A percentile compares a stretch with the other conserved stretches of the same genome.
Evolutionary conservation across 2,113 vertebrate genomes (phyloP).

Genomic region (Edolisoma coerulescens): DNA sequence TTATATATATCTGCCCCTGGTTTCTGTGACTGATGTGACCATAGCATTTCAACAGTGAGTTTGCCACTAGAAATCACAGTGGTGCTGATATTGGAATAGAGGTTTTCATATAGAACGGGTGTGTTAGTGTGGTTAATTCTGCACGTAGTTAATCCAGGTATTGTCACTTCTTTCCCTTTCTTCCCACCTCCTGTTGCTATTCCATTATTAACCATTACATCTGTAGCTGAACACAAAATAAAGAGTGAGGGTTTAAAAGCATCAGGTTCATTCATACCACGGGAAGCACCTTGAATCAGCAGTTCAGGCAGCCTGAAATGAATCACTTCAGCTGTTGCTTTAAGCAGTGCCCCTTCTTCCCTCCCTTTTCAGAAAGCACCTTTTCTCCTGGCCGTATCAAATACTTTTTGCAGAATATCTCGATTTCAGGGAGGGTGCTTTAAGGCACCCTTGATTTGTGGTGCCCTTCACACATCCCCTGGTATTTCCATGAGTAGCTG

Average conservation of each 20-base stretch:
- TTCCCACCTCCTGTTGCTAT: background rate
- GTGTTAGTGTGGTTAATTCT: background rate
- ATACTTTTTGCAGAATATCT: background rate
- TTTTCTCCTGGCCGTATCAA: background rate
- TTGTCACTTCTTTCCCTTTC: background rate
- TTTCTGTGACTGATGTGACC: background rate
- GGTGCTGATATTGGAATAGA: background rate
- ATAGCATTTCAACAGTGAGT: background rate
- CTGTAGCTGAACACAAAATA: background rate
- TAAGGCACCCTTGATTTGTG: background rate
- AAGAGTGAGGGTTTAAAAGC: background rate
- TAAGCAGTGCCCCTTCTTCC: background rate
- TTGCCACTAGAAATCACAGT: background rate
- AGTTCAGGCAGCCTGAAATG: background rate
- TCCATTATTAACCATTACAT: background rate
- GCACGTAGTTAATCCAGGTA: fast-evolving
- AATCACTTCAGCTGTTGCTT: background rate
- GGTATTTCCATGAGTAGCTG: background rate
- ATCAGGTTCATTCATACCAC: background rate
- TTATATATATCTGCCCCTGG: background rate
- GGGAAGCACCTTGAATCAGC: background rate
- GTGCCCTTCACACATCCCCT: background rate
- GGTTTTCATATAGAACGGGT: background rate
- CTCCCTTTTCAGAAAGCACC: background rate
- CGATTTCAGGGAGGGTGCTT: background rate